Conservation (phyloP, 2,888 invertebrate species). For the Noctua janthe region DNA sequence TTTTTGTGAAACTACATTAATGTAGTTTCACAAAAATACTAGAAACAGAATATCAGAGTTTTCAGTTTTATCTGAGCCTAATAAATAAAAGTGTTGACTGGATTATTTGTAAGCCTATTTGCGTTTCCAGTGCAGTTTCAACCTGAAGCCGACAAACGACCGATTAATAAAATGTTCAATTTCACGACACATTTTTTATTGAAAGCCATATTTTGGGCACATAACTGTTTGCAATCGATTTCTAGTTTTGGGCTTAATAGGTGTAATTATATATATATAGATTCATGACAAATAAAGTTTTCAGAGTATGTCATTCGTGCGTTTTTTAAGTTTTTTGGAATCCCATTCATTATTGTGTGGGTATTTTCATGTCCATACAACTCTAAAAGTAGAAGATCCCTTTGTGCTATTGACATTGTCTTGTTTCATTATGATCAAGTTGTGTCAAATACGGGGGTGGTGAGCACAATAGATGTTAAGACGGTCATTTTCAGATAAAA, state of each 20-base stretch:
- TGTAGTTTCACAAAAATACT: neutral
- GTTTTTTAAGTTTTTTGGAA: neutral
- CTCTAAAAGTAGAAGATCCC: neutral
- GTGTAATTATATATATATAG: neutral
- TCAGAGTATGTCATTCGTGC: neutral
- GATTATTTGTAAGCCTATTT: conserved; percentile 24
- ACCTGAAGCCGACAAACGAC: conserved; percentile 3
- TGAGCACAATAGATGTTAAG: neutral
- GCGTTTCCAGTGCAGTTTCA: conserved; percentile 21
- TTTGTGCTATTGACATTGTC: neutral
- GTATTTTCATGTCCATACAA: neutral
- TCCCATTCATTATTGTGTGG: neutral
- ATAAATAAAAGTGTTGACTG: conserved; percentile 14
- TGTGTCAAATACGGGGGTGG: neutral
- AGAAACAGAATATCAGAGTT: neutral
- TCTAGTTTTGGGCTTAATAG: neutral
- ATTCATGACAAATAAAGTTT: neutral
- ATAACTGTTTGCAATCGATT: conserved; percentile 6
- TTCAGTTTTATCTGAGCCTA: neutral
- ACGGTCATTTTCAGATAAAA: neutral
- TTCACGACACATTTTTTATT: conserved; percentile 18
- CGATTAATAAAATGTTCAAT: conserved; percentile 15
- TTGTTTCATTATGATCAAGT: neutral
- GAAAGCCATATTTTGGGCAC: conserved; percentile 10
- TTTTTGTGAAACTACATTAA: too few relatives aligned